A percentile compares a stretch with the other conserved stretches of the same genome.
Conservation (phyloP, 2,888 invertebrate genomes). For the Carabus problematicus region DNA sequence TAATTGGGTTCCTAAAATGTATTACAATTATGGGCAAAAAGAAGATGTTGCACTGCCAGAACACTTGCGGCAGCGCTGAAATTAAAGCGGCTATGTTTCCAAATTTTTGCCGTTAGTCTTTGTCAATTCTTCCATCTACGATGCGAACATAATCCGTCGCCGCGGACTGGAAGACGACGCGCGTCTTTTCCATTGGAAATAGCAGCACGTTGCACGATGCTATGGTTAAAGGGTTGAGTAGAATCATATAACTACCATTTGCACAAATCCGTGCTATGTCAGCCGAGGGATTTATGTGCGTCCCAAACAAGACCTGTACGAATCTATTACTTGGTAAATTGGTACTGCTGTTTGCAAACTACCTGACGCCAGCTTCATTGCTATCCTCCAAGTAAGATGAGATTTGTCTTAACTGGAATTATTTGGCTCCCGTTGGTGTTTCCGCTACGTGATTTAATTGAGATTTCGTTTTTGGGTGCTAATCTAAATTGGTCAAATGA, state of each 20-base stretch:
- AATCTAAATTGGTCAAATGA: slow-evolving; percentile 3
- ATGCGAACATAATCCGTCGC: neutral
- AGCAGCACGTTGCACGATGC: neutral
- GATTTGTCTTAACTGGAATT: too few relatives aligned
- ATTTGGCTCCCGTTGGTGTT: neutral
- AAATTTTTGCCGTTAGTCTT: too few relatives aligned
- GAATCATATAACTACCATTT: slow-evolving; percentile 10
- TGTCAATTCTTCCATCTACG: too few relatives aligned
- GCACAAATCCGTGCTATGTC: slow-evolving; percentile 1
- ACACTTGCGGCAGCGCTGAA: too few relatives aligned
- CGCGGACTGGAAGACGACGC: neutral
- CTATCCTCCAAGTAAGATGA: neutral
- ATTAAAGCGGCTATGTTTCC: too few relatives aligned
- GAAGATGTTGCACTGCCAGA: too few relatives aligned
- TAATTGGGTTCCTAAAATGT: too few relatives aligned
- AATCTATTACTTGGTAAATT: slow-evolving; percentile 10
- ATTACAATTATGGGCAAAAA: too few relatives aligned
- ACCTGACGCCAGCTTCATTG: neutral
- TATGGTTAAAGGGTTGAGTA: slow-evolving; percentile 4
- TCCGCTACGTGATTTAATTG: neutral
- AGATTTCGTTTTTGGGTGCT: neutral
- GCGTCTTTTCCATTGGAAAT: neutral
- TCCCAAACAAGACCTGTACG: slow-evolving; percentile 10
- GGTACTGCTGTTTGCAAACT: neutral
- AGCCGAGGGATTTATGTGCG: slow-evolving; percentile 7